Percentiles rank a stretch among this genome's conserved stretches.
phyloP scores from a whole-genome alignment of 2,888 invertebrate genomes.

The Ichneumoninae sp. region DNA sequence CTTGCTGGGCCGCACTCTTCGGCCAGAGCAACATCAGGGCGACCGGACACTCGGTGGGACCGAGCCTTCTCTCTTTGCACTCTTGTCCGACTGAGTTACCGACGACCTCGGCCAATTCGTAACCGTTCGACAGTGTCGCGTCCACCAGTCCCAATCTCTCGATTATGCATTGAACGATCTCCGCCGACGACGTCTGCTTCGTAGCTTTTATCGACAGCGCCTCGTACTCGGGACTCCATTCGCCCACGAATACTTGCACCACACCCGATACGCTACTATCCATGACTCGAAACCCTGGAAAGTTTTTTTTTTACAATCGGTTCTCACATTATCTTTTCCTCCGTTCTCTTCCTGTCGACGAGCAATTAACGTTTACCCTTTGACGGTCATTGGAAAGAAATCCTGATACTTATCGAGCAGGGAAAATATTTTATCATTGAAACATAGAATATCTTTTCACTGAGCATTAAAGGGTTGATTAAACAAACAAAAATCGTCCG shows the following conservation, averaged over 20 bases:
- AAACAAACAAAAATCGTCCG: not conserved
- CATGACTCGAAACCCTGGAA: constrained; percentile 78
- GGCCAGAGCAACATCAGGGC: constrained; percentile 94
- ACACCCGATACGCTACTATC: constrained; percentile 82
- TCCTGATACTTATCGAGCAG: too few relatives aligned
- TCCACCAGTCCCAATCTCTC: constrained; percentile 89
- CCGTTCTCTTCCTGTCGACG: not conserved
- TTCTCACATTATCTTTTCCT: not conserved
- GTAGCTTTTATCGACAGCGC: constrained; percentile 96
- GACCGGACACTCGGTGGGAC: constrained; percentile 92
- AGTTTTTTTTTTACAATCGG: not conserved
- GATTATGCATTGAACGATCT: constrained; percentile 95
- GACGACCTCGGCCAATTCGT: constrained; percentile 95
- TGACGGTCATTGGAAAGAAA: too few relatives aligned
- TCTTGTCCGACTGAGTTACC: constrained; percentile 94
- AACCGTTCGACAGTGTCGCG: constrained; percentile 86
- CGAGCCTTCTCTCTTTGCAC: constrained; percentile 96
- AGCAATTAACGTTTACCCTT: not conserved
- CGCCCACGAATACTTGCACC: constrained; percentile 94
- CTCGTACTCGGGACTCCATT: constrained; percentile 94
- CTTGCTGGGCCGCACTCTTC: constrained; percentile 86
- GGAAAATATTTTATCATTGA: too few relatives aligned
- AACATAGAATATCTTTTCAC: too few relatives aligned
- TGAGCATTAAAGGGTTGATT: too few relatives aligned
- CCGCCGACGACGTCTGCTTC: constrained; percentile 96